Conservation (phyloP, 2,797 vertebrate species). For the Sylvia borin region DNA sequence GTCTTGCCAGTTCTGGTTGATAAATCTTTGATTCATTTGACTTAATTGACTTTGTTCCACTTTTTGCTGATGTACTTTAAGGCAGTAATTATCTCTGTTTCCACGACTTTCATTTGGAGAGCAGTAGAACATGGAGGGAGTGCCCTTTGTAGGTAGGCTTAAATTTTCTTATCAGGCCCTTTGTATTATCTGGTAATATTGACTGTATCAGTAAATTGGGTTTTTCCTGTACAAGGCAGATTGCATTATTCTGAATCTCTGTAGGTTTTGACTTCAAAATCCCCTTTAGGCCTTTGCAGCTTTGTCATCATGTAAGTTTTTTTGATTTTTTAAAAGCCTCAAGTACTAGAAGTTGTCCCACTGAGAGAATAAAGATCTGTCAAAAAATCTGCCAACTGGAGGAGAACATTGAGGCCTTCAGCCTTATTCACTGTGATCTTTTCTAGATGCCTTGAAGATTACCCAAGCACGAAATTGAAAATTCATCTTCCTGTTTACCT, state of each 20-base stretch:
- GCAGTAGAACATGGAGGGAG: not conserved
- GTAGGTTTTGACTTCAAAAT: not conserved
- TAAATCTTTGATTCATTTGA: not conserved
- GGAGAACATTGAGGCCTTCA: not conserved
- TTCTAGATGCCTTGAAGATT: not conserved
- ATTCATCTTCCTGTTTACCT: not conserved
- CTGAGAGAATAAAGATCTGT: not conserved
- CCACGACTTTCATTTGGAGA: not conserved
- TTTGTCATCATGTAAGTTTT: not conserved
- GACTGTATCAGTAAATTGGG: not conserved
- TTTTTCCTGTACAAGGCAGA: not conserved
- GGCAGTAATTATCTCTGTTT: not conserved
- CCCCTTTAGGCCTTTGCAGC: not conserved
- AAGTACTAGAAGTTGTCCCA: not conserved
- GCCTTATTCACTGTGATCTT: not conserved
- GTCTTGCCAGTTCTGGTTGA: not conserved
- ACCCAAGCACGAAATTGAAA: not conserved
- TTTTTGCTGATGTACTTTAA: not conserved
- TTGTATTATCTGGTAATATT: not conserved
- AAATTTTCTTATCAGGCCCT: not conserved
- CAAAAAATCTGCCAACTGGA: not conserved
- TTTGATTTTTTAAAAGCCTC: not conserved
- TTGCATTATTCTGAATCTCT: not conserved
- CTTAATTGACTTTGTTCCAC: not conserved
- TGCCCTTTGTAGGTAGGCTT: not conserved